Percentiles rank a stretch among this genome's conserved stretches.
phyloP scores from a whole-genome alignment of 2,797 vertebrate genomes.

The Orientallactaga sibirica region DNA sequence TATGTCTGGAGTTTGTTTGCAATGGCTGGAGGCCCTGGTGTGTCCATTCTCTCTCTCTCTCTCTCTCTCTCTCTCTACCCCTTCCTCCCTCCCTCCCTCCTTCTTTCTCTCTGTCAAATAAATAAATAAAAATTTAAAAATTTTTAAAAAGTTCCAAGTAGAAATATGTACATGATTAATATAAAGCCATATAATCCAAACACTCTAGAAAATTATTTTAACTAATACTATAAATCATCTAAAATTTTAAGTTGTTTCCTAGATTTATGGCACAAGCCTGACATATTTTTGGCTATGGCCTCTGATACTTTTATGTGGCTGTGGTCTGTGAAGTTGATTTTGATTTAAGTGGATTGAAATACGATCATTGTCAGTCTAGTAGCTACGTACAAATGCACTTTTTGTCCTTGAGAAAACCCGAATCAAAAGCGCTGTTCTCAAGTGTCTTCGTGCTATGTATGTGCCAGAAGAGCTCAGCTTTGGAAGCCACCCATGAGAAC shows the following conservation, averaged over 20 bases:
- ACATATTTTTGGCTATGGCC: background rate
- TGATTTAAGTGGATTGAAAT: background rate
- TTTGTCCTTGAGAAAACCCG: background rate
- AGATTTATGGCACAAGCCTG: conserved; percentile 35
- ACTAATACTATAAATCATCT: conserved; percentile 24
- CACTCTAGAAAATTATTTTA: conserved; percentile 29
- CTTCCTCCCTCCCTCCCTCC: too few species aligned
- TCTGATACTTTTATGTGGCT: conserved; percentile 50
- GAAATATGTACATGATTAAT: conserved; percentile 1
- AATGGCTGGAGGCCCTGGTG: too few species aligned
- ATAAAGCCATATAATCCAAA: background rate
- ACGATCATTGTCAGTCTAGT: background rate
- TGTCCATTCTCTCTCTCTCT: too few species aligned
- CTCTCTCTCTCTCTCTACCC: too few species aligned
- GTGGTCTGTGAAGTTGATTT: background rate
- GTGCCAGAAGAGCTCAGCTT: background rate
- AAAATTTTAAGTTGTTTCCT: background rate
- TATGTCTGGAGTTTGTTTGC: too few species aligned
- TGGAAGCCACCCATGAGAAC: background rate
- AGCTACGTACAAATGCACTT: background rate
- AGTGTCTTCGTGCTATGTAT: background rate
- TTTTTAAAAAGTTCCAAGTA: background rate
- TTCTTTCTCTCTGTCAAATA: too few species aligned
- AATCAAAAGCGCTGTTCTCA: background rate
- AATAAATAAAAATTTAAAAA: too few species aligned